Percentiles rank a stretch among this genome's conserved stretches.
phyloP scores from a whole-genome alignment of 2,888 invertebrate species.

The Schizotus pectinicornis region DNA sequence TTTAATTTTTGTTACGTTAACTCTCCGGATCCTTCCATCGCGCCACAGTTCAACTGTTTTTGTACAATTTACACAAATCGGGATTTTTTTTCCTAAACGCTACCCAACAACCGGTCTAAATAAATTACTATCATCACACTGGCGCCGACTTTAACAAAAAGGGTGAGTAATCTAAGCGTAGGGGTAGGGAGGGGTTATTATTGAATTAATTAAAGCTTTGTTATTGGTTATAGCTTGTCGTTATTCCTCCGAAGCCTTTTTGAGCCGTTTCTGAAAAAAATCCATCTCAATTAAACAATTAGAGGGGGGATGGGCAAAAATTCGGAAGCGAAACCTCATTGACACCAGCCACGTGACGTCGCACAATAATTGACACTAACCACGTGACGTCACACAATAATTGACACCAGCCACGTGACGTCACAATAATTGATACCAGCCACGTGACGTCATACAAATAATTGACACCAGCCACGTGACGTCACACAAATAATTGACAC shows the following conservation, averaged over 20 bases:
- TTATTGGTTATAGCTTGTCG: slow-evolving; percentile 11
- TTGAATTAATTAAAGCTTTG: slow-evolving; percentile 10
- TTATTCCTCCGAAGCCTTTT: slow-evolving; percentile 54
- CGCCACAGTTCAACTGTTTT: neutral
- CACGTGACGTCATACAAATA: no score
- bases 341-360: neutral
- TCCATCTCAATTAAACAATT: neutral
- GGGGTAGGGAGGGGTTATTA: neutral
- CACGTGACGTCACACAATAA: neutral
- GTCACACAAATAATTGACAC: no score
- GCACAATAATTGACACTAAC: neutral
- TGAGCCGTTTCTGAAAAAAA: slow-evolving; percentile 58
- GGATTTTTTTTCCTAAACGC: neutral
- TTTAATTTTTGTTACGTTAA: neutral
- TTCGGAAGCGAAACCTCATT: neutral
- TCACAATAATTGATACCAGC: no score
- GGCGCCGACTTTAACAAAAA: neutral
- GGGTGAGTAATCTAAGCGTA: slow-evolving; percentile 8
- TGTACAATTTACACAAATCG: neutral
- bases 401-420: no score
- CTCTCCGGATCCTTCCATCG: no score
- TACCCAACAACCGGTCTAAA: slow-evolving; percentile 3
- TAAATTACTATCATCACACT: neutral
- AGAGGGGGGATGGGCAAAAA: neutral
- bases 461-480: no score